Evolutionary conservation across 1,140 invertebrate species (phyloP).

Genomic region (Penaeus chinensis): DNA sequence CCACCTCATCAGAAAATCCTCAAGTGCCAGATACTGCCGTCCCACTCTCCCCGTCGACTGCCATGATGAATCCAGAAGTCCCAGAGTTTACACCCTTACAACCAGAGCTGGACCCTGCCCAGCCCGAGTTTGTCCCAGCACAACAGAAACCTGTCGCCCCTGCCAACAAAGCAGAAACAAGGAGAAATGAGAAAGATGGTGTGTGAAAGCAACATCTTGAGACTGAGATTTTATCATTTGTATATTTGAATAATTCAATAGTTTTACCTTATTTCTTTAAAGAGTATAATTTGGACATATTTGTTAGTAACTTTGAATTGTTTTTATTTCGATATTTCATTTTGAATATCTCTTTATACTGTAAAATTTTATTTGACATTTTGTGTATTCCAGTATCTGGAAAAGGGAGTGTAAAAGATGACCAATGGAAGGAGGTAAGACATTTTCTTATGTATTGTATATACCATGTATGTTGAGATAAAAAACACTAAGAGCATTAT

Average conservation of each 20-base stretch:
- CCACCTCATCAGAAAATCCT: constrained; percentile 84
- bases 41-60: neutral
- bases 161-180: neutral
- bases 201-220: too few species aligned
- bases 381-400: neutral
- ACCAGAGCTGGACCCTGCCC: constrained; percentile 33
- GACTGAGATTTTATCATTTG: too few species aligned
- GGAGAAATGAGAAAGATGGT: too few species aligned
- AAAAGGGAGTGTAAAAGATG: neutral
- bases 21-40: constrained; percentile 71
- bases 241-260: too few species aligned
- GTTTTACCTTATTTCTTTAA: too few species aligned
- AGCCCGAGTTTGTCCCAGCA: constrained; percentile 44
- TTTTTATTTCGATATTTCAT: too few species aligned
- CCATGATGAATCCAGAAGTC: constrained; percentile 51
- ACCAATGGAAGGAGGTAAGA: constrained; percentile 25
- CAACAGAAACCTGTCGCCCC: neutral
- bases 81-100: constrained; percentile 51
- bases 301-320: too few species aligned
- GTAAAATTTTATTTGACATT: neutral
- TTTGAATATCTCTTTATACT: neutral
- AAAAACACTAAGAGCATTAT: too few species aligned
- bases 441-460: neutral
- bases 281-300: too few species aligned
- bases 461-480: neutral